These are phyloP conservation scores for Prunella strophiata DNA, from an alignment of 2,797 vertebrate species.

Conservation along the genomic window DNA sequence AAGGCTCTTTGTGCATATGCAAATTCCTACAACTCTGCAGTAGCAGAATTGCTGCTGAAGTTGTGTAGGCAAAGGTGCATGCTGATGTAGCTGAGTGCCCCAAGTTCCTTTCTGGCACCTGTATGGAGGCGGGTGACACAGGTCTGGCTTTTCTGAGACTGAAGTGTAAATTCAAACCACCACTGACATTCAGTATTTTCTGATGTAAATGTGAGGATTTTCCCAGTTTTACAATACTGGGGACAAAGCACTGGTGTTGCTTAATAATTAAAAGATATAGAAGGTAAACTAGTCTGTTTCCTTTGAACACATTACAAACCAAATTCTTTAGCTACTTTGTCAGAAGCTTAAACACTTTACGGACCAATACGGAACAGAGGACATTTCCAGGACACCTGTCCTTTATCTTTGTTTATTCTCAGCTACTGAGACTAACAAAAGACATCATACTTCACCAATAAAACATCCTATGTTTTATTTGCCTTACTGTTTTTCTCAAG, in stretches of 20 bases:
- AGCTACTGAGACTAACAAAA: neutral
- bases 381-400: neutral
- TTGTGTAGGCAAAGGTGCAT: neutral
- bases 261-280: neutral
- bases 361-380: neutral
- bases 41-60: neutral
- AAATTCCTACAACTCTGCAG: neutral
- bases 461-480: neutral
- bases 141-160: neutral
- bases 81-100: neutral
- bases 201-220: neutral
- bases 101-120: neutral
- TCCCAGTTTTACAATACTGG: neutral
- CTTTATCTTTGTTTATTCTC: neutral
- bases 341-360: neutral
- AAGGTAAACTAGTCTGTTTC: neutral
- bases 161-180: too few relatives aligned
- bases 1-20: neutral
- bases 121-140: rapidly evolving
- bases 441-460: neutral
- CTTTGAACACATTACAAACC: neutral
- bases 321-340: neutral
- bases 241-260: neutral
- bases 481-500: neutral
- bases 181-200: rapidly evolving